phyloP scores from a whole-genome alignment of 2,888 invertebrate genomes.

The Campaea margaritaria region DNA sequence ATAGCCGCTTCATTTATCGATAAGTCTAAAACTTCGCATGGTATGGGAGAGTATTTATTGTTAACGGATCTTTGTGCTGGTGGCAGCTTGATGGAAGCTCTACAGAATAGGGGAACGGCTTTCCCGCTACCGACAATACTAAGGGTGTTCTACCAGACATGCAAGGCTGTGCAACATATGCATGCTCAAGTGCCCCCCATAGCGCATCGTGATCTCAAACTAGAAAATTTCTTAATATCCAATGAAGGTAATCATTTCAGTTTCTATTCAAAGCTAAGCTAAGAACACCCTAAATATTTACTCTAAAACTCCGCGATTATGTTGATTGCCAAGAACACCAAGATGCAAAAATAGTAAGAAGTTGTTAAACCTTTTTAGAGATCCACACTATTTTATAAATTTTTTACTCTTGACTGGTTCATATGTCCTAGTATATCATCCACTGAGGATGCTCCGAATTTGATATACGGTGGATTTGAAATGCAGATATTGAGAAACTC shows the following conservation, averaged over 20 bases:
- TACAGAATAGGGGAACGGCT: conserved; percentile 85
- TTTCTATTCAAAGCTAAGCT: too few relatives aligned
- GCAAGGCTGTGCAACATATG: conserved; percentile 96
- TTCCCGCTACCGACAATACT: conserved; percentile 89
- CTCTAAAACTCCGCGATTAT: too few relatives aligned
- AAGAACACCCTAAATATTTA: too few relatives aligned
- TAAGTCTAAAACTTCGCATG: conserved; percentile 91
- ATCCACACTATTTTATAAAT: too few relatives aligned
- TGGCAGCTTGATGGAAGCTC: conserved; percentile 88
- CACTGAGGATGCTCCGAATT: too few relatives aligned
- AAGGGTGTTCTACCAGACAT: conserved; percentile 95
- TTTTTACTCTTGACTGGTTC: too few relatives aligned
- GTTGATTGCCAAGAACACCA: too few relatives aligned
- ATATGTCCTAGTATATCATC: too few relatives aligned
- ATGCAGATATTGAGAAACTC: too few relatives aligned
- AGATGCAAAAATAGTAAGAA: too few relatives aligned
- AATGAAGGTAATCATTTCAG: conserved; percentile 85
- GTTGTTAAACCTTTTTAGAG: too few relatives aligned
- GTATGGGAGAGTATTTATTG: conserved; percentile 95
- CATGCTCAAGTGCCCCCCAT: conserved; percentile 96
- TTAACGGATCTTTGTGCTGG: conserved; percentile 97
- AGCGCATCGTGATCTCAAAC: conserved; percentile 97
- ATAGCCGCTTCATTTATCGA: conserved; percentile 93
- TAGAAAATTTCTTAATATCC: conserved; percentile 97
- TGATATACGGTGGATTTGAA: too few relatives aligned